Evolutionary conservation across 2,113 vertebrate species (phyloP).

Genomic region (Crotalus helleri): DNA sequence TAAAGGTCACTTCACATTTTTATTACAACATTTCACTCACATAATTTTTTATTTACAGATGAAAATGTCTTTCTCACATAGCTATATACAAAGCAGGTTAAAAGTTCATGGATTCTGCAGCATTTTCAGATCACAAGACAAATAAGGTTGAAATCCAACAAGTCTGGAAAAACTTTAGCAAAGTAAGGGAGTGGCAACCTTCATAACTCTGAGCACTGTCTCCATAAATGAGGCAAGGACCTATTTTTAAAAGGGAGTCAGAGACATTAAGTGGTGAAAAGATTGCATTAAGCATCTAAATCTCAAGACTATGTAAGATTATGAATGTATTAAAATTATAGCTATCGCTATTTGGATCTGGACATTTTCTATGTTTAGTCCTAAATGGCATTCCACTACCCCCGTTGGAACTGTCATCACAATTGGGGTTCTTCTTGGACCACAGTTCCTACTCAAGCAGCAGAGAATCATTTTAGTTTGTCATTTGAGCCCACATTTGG

Average conservation of each 20-base stretch:
- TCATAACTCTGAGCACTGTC: neutral
- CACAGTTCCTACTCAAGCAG: neutral
- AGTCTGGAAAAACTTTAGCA: neutral
- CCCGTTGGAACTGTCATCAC: neutral
- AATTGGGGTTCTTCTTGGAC: neutral
- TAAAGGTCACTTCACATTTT: neutral
- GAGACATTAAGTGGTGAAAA: neutral
- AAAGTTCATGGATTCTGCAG: neutral
- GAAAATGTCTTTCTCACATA: neutral
- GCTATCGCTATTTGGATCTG: neutral
- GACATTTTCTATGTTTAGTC: neutral
- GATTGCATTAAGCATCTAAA: neutral
- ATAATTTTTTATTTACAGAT: neutral
- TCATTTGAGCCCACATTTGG: neutral
- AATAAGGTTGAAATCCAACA: neutral
- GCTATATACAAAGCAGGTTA: neutral
- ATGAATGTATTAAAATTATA: neutral
- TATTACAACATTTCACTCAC: neutral
- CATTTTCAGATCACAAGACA: neutral
- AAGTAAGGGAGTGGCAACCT: neutral
- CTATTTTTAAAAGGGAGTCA: neutral
- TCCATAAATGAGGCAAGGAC: neutral
- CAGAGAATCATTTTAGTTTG: neutral
- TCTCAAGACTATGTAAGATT: neutral
- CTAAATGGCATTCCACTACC: neutral